Conservation (phyloP, 2,113 vertebrate genomes). For the Antigone vipio region DNA sequence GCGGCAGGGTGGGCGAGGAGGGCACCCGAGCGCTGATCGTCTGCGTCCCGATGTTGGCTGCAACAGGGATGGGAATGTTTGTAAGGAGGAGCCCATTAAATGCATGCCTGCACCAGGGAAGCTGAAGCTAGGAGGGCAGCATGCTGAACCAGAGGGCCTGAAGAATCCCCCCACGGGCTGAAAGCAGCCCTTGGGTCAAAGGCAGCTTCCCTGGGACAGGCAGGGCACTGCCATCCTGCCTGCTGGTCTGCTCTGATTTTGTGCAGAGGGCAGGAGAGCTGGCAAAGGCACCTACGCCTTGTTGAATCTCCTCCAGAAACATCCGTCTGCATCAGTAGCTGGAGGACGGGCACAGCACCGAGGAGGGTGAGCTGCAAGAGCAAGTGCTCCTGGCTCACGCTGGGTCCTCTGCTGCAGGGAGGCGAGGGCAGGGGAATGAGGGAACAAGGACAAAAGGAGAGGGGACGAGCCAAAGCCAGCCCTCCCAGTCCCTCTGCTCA, state of each 20-base stretch:
- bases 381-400: too few relatives aligned
- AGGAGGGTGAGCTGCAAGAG: not conserved
- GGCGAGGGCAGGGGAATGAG: accelerated
- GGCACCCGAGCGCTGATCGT: conserved; percentile 77
- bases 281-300: not conserved
- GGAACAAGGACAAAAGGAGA: not conserved
- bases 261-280: not conserved
- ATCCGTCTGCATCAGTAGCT: not conserved
- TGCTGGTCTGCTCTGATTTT: accelerated
- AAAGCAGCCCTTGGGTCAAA: not conserved
- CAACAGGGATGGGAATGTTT: not conserved
- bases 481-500: not conserved
- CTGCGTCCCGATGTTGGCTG: conserved; percentile 94
- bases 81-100: not conserved
- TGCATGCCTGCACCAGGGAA: accelerated
- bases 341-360: accelerated
- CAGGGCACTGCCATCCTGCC: not conserved
- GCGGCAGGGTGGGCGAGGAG: conserved; percentile 48
- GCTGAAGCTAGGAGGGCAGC: not conserved
- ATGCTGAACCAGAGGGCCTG: not conserved
- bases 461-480: not conserved
- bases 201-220: not conserved
- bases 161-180: not conserved
- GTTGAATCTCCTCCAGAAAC: not conserved
- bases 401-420: not conserved